A percentile compares a stretch with the other conserved stretches of the same genome.
phyloP scores from a whole-genome alignment of 2,888 invertebrate species.

The Caenorhabditis parvicauda region DNA sequence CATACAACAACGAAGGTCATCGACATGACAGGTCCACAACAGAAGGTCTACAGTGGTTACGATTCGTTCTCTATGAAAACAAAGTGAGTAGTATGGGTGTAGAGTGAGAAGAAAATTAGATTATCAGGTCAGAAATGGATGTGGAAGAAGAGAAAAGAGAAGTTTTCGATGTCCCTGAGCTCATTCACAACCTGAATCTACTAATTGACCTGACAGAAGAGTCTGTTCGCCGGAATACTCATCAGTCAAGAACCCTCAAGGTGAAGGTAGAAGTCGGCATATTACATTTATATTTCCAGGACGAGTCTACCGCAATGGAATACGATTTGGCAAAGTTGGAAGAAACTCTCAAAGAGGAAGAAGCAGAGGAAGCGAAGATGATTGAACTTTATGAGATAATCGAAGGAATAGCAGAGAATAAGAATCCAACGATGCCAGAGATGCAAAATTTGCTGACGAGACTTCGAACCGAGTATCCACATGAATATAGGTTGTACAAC shows the following conservation, averaged over 20 bases:
- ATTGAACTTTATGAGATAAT: conserved; percentile 32
- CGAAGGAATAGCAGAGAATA: conserved; percentile 16
- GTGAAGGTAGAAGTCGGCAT: conserved; percentile 6
- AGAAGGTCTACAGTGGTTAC: conserved; percentile 71
- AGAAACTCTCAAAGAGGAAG: conserved; percentile 74
- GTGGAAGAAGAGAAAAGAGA: conserved; percentile 66
- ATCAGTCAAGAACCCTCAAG: conserved; percentile 75
- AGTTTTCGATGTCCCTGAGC: conserved; percentile 76
- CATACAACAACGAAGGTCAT: conserved; percentile 72
- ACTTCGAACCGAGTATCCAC: conserved; percentile 70
- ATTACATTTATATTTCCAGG: conserved; percentile 62
- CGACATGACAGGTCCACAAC: conserved; percentile 96
- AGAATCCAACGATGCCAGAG: conserved; percentile 67
- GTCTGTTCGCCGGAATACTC: conserved; percentile 84
- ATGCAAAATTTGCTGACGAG: conserved; percentile 70
- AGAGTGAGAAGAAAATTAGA: background rate
- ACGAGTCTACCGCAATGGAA: conserved; percentile 77
- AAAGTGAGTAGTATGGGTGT: conserved; percentile 11
- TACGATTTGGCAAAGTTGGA: conserved; percentile 77
- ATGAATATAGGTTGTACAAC: conserved; percentile 77
- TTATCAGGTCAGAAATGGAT: conserved; percentile 26
- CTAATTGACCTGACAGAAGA: conserved; percentile 90
- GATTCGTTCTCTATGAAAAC: conserved; percentile 57
- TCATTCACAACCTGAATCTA: conserved; percentile 85
- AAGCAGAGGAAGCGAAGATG: conserved; percentile 74